These are phyloP conservation scores for Acrobasis suavella DNA, from an alignment of 2,888 invertebrate species.

Conservation along the genomic window DNA sequence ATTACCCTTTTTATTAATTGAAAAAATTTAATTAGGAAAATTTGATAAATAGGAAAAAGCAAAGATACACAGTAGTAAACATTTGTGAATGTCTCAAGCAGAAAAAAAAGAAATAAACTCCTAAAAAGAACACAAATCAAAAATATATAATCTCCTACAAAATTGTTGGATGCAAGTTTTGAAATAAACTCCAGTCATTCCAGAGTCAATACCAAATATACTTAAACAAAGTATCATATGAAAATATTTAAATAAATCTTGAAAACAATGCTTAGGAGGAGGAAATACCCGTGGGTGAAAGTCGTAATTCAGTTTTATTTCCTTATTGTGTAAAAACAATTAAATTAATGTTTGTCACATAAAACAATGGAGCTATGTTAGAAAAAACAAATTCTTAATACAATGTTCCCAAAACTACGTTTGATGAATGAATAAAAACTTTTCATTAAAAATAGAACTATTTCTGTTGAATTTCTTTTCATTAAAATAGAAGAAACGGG, in stretches of 20 bases:
- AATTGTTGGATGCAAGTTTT: no score
- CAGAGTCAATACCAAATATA: background rate
- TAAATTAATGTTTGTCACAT: constrained; percentile 12
- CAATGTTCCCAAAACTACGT: background rate
- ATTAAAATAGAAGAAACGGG: no score
- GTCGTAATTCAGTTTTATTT: constrained; percentile 12
- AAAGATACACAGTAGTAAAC: no score
- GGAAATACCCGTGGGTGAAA: constrained; percentile 19
- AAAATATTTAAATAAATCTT: constrained; percentile 5
- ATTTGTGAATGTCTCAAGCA: no score
- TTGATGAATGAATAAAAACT: background rate
- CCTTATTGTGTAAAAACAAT: constrained; percentile 8
- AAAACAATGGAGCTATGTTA: constrained; percentile 6
- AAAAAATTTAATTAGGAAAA: background rate
- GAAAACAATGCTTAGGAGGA: constrained; percentile 11
- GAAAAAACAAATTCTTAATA: background rate
- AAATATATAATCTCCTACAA: no score
- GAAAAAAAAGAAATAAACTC: no score
- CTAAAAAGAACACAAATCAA: no score
- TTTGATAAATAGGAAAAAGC: no score
- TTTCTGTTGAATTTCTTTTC: no score
- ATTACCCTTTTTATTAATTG: no score
- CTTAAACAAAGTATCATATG: background rate
- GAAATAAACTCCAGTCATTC: no score
- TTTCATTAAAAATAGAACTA: background rate